Conservation (phyloP, 2,888 invertebrate genomes). For the Meghimatium bilineatum region DNA sequence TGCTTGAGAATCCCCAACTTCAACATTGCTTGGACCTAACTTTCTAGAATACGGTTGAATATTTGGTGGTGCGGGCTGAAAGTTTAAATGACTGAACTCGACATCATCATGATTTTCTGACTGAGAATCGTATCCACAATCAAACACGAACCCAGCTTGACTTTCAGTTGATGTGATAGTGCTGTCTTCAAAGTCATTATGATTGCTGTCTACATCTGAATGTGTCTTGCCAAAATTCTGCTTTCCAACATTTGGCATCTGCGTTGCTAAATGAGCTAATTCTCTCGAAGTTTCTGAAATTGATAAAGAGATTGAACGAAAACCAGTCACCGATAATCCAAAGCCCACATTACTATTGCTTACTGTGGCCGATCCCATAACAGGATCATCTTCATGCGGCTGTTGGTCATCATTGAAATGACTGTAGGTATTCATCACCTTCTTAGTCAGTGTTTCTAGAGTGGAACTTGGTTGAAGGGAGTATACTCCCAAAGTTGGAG, state of each 20-base stretch:
- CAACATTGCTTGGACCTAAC: background rate
- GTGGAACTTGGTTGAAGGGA: constrained; percentile 2
- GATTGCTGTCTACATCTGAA: background rate
- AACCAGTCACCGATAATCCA: background rate
- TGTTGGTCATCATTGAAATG: background rate
- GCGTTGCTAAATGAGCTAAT: background rate
- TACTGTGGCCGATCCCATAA: background rate
- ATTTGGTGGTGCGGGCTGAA: constrained; percentile 1
- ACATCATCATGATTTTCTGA: background rate
- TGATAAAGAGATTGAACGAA: background rate
- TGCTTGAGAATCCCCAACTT: background rate
- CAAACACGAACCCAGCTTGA: background rate
- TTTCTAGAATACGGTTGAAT: background rate
- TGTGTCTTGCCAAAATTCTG: constrained; percentile 3
- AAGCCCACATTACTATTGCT: background rate
- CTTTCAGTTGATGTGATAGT: constrained; percentile 8
- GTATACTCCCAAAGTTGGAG: background rate
- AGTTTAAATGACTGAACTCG: background rate
- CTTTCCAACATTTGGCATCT: background rate
- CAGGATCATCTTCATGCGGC: background rate
- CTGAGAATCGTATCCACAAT: background rate
- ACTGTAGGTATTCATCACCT: background rate
- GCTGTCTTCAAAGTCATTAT: background rate
- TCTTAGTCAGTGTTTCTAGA: background rate
- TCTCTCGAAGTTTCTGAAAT: constrained; percentile 7